Conservation (phyloP, 2,113 vertebrate species). For the pig (Sus scrofa) region T2T-Sscrofa CM000813.6:156242501-156243000, state of each 20-base stretch:
- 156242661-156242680: slow-evolving; percentile 6
- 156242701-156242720: slow-evolving; percentile 23
- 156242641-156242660: neutral
- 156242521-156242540: neutral
- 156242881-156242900: slow-evolving; percentile 65
- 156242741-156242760: slow-evolving; percentile 22
- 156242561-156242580: neutral
- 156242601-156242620: neutral
- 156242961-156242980: slow-evolving; percentile 53
- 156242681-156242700: neutral
- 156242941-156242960: slow-evolving; percentile 71
- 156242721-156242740: slow-evolving; percentile 41
- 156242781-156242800: neutral
- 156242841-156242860: slow-evolving; percentile 58
- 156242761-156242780: slow-evolving; percentile 52
- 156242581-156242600: neutral
- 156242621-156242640: neutral
- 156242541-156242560: neutral
- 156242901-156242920: slow-evolving; percentile 68
- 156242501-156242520: neutral
- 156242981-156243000: slow-evolving; percentile 14
- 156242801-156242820: slow-evolving; percentile 41
- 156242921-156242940: slow-evolving; percentile 61
- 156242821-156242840: slow-evolving; percentile 54
- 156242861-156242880: slow-evolving; percentile 33